A percentile compares a stretch with the other conserved stretches of the same genome.
Evolutionary conservation across 2,113 vertebrate genomes (phyloP).

Genomic region (Lagopus leucura): DNA sequence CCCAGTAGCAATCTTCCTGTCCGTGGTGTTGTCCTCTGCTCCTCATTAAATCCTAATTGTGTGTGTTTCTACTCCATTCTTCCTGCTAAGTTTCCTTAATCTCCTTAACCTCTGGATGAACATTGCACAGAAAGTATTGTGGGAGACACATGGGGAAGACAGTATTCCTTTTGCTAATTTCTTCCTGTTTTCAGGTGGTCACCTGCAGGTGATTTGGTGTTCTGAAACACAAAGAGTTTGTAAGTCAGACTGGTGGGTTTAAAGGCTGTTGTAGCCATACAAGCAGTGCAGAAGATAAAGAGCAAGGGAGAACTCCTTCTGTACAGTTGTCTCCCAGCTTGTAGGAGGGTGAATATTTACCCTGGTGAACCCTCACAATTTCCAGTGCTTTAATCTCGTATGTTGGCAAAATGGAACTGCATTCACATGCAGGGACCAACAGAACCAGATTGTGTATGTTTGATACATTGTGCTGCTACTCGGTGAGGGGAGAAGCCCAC

Average conservation of each 20-base stretch:
- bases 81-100: background rate
- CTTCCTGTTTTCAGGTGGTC: background rate
- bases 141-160: background rate
- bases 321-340: background rate
- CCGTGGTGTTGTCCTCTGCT: background rate
- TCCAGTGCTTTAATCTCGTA: fast-evolving
- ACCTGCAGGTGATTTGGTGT: background rate
- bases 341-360: background rate
- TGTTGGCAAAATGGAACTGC: fast-evolving
- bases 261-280: background rate
- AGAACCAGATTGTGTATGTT: background rate
- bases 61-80: background rate
- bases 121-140: background rate
- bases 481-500: background rate
- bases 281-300: background rate
- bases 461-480: background rate
- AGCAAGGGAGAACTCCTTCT: background rate
- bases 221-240: background rate
- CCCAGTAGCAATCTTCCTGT: background rate
- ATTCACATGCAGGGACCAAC: background rate
- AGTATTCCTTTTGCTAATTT: background rate
- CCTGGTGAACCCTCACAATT: fast-evolving
- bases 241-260: background rate
- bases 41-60: background rate
- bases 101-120: background rate